A percentile compares a stretch with the other conserved stretches of the same genome.
These are phyloP conservation scores for Artibeus lituratus DNA, from an alignment of 2,797 vertebrate species.

Conservation along the genomic window DNA sequence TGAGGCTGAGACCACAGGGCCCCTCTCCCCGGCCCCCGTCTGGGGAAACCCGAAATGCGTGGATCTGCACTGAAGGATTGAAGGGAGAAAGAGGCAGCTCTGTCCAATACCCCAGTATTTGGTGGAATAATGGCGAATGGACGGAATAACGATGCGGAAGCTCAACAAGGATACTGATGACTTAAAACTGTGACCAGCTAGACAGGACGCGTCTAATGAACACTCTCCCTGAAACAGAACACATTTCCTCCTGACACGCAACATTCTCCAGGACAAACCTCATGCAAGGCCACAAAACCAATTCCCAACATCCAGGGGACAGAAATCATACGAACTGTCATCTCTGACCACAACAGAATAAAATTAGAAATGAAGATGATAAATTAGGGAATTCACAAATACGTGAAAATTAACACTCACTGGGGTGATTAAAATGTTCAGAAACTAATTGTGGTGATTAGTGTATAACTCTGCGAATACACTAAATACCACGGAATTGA, in stretches of 20 bases:
- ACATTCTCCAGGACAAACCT: background rate
- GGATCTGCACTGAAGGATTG: background rate
- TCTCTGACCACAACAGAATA: background rate
- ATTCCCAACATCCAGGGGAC: background rate
- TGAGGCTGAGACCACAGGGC: accelerated
- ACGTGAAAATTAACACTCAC: background rate
- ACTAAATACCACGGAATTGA: background rate
- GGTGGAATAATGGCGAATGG: background rate
- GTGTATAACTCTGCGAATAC: background rate
- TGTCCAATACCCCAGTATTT: no score
- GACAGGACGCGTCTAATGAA: accelerated
- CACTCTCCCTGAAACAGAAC: accelerated
- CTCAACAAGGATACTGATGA: background rate
- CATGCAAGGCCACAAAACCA: background rate
- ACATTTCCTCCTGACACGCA: background rate
- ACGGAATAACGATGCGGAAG: background rate
- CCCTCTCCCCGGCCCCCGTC: background rate
- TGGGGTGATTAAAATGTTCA: background rate
- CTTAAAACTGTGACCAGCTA: background rate
- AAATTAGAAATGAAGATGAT: background rate
- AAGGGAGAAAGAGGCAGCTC: background rate
- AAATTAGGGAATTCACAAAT: background rate
- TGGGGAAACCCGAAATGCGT: background rate
- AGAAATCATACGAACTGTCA: background rate
- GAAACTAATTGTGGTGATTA: background rate